Base-by-base conservation (phyloP, 2,797 vertebrate species). In the Halcyon smyrnensis region DNA sequence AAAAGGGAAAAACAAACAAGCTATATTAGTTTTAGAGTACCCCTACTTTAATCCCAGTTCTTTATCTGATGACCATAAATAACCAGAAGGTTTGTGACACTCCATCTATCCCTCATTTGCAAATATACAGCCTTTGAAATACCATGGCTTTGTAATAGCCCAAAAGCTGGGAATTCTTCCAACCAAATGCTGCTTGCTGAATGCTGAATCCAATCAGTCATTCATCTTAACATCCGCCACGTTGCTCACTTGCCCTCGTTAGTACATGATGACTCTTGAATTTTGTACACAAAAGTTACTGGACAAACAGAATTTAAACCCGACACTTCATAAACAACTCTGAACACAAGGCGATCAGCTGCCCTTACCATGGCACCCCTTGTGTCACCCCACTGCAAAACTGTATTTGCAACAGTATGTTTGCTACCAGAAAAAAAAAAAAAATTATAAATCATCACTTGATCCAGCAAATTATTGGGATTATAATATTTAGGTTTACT, bases 81-180 rank as follows among this genome's bases (percentile, higher is more conserved):
- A 94, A 95, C 32, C 24, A 50, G 56, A 86, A 75, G 43, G 36
- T 54, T 89, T 91, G 36, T 79, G 74, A 56, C 62, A 87, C 37
- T 63, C 68, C 81, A 80, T 89, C 88, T 92, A 88, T 95, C 74
- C 93, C 63, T 94, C 74, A 93, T 68, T 93, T 89, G 71, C 67
- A 94, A 70, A 84, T 30, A 80, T 4, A 34, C 34, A 90, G 69
- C 67, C 69, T 96, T 94, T 96, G 89, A 90, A 91, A 90, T 71
- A 90, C 32, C 53, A 27, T 19, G 87, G 71, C 64, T 84, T 87
- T 87, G 48, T 88, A 90, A 95, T 24, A 84, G 53, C 84, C 96
- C 74, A 77, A 95, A 89, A 93, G 51, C 67, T 3, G 2, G 73
- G 87, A 97, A 83, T 90, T 74, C n/a, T 90, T 97, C 91, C 96